These are phyloP conservation scores for Ginglymostoma cirratum DNA, from an alignment of 2,113 vertebrate genomes.

Conservation along the genomic window DNA sequence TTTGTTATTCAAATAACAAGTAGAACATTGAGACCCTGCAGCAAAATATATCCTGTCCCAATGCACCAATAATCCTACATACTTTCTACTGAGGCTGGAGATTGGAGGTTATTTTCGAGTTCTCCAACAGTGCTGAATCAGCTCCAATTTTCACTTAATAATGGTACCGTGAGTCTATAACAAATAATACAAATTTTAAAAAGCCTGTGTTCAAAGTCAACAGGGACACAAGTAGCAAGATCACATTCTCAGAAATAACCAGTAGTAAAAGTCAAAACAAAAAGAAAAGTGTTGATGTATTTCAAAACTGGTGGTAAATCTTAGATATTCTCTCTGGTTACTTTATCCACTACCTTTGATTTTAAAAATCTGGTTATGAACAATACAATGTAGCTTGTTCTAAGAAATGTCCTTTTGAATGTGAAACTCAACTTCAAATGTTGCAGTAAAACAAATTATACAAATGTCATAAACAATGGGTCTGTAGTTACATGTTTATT, in stretches of 20 bases:
- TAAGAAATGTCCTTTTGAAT: neutral
- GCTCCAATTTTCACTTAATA: neutral
- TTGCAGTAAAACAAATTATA: neutral
- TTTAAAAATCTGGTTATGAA: neutral
- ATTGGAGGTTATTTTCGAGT: neutral
- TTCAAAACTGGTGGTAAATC: neutral
- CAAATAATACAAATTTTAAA: neutral
- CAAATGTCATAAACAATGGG: neutral
- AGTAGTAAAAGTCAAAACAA: neutral
- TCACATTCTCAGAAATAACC: neutral
- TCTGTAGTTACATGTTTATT: neutral
- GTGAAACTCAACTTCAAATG: neutral
- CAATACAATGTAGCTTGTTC: neutral
- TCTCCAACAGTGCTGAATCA: neutral
- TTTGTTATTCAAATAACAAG: neutral
- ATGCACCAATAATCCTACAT: neutral
- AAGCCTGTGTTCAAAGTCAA: neutral
- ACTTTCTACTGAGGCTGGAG: neutral
- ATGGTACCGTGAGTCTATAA: neutral
- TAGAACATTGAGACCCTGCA: neutral
- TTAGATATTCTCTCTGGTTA: neutral
- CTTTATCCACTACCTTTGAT: neutral
- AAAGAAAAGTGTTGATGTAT: neutral
- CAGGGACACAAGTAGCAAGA: neutral
- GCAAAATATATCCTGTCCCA: neutral